phyloP scores from a whole-genome alignment of 2,113 vertebrate species.

The Porphyrio hochstetteri region DNA sequence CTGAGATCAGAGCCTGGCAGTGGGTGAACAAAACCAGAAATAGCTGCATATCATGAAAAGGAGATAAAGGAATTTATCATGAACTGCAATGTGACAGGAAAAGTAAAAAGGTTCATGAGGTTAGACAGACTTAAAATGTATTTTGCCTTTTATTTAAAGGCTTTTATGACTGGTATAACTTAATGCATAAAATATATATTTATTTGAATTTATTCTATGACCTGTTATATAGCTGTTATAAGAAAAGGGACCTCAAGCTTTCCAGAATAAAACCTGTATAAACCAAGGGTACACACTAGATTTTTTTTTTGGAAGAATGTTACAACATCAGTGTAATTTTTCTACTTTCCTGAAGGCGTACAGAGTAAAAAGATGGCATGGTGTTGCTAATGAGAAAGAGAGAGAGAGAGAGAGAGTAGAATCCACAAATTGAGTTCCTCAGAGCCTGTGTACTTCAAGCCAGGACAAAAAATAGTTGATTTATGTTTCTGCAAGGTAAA shows the following conservation, averaged over 20 bases:
- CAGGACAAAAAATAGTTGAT: conserved; percentile 31
- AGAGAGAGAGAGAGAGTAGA: background rate
- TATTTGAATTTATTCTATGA: background rate
- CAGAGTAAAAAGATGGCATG: background rate
- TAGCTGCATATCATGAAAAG: conserved; percentile 28
- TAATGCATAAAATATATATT: background rate
- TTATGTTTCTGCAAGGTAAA: conserved; percentile 39
- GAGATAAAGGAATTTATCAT: conserved; percentile 37
- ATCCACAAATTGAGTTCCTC: background rate
- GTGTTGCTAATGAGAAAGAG: background rate
- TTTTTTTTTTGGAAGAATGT: background rate
- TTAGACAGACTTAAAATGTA: background rate
- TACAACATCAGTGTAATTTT: background rate
- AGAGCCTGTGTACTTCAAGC: background rate
- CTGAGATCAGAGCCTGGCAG: conserved; percentile 61
- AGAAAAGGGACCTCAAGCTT: background rate
- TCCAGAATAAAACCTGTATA: background rate
- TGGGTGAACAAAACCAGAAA: conserved; percentile 28
- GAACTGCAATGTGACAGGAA: background rate
- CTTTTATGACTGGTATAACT: background rate
- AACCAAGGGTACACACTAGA: background rate
- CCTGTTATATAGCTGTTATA: background rate
- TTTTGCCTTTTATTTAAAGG: background rate
- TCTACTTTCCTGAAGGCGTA: background rate
- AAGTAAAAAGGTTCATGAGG: background rate